A percentile compares a stretch with the other conserved stretches of the same genome.
Conservation (phyloP, 2,888 invertebrate genomes). For the Alentia gelatinosa region DNA sequence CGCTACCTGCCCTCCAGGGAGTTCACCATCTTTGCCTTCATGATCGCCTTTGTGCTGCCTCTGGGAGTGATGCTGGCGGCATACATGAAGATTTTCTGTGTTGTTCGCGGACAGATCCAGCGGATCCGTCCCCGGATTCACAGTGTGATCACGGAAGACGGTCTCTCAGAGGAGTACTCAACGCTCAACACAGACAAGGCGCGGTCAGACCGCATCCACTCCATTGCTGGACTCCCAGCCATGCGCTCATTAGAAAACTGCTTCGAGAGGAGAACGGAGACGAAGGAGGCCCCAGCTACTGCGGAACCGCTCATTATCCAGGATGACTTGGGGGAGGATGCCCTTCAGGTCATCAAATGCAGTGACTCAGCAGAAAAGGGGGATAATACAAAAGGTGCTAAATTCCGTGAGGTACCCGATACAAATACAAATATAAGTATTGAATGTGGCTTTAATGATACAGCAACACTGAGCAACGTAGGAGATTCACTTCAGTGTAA, state of each 20-base stretch:
- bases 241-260: background rate
- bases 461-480: too few relatives aligned
- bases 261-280: background rate
- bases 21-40: slow-evolving; percentile 60
- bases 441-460: too few relatives aligned
- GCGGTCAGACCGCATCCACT: background rate
- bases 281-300: background rate
- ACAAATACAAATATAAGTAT: too few relatives aligned
- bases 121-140: slow-evolving; percentile 47
- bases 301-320: background rate
- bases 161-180: slow-evolving; percentile 37
- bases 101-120: slow-evolving; percentile 62
- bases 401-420: too few relatives aligned
- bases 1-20: slow-evolving; percentile 51
- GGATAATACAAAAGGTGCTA: background rate
- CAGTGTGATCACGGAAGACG: background rate
- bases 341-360: background rate
- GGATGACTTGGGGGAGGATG: slow-evolving; percentile 7
- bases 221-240: background rate
- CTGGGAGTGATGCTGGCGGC: slow-evolving; percentile 57
- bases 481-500: too few relatives aligned
- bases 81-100: slow-evolving; percentile 62
- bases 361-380: background rate
- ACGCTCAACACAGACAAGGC: background rate
- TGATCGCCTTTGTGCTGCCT: slow-evolving; percentile 58